Conservation (phyloP, 1,140 invertebrate species). For the Holotrichia oblita region DNA sequence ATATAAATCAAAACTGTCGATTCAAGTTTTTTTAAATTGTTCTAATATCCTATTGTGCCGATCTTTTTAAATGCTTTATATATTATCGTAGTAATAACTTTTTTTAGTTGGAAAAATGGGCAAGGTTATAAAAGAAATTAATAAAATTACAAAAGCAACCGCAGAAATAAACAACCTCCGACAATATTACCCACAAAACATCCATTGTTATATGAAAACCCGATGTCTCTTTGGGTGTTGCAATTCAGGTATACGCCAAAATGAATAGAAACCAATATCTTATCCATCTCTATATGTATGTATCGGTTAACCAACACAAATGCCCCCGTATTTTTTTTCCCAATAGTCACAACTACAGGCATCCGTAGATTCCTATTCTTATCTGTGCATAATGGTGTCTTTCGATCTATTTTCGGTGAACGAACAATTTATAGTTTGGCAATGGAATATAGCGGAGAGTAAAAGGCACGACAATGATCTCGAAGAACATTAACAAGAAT, state of each 20-base stretch:
- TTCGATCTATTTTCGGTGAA: neutral
- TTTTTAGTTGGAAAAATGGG: too few relatives aligned
- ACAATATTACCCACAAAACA: neutral
- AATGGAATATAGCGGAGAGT: neutral
- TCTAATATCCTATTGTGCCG: too few relatives aligned
- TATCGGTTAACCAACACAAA: constrained; percentile 1
- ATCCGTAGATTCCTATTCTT: neutral
- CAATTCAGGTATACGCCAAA: neutral
- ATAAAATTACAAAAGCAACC: neutral
- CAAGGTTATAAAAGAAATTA: neutral
- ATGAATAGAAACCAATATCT: constrained; percentile 10
- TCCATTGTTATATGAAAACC: neutral
- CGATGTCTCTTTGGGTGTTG: neutral
- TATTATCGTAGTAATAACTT: too few relatives aligned
- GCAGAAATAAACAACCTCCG: constrained; percentile 2
- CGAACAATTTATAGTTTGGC: neutral
- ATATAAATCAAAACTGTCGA: too few relatives aligned
- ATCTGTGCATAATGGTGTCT: neutral
- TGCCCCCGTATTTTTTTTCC: neutral
- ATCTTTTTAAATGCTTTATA: too few relatives aligned
- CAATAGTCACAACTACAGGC: neutral
- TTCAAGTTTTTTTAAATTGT: too few relatives aligned
- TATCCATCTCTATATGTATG: neutral
- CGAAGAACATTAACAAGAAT: constrained; percentile 1
- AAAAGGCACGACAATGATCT: constrained; percentile 8